These are phyloP conservation scores for Embiotoca jacksoni DNA, from an alignment of 2,113 vertebrate genomes.

Conservation along the genomic window DNA sequence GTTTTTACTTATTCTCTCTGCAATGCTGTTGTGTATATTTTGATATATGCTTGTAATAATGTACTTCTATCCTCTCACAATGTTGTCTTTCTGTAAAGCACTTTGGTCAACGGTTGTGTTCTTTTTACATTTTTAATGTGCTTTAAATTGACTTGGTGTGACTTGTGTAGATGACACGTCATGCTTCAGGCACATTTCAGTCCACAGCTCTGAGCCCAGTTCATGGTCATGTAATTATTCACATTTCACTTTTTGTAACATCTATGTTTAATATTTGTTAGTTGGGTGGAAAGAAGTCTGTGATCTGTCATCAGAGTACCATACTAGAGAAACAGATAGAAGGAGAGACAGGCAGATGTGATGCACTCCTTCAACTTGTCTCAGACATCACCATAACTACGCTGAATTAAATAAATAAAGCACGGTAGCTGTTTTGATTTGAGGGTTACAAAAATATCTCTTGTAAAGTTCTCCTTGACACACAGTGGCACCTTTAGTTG, in stretches of 20 bases:
- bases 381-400: constrained; percentile 20
- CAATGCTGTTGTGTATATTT: no score
- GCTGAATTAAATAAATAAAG: constrained; percentile 29
- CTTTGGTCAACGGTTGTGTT: not conserved
- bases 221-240: constrained; percentile 14
- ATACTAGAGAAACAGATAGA: not conserved
- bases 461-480: constrained; percentile 38
- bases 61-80: no score
- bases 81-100: not conserved
- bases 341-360: not conserved
- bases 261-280: constrained; percentile 15
- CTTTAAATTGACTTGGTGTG: not conserved
- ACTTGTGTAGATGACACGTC: not conserved
- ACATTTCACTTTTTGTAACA: no score
- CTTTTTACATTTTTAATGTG: not conserved
- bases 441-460: constrained; percentile 43
- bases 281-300: not conserved
- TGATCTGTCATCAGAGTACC: constrained; percentile 23
- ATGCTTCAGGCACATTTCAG: not conserved
- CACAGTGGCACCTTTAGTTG: constrained; percentile 6
- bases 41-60: no score
- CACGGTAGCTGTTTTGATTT: constrained; percentile 26
- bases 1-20: no score
- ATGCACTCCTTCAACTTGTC: constrained; percentile 7
- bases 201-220: not conserved